Evolutionary conservation across 1,140 invertebrate species (phyloP).

Genomic region (Leucophenga varia): DNA sequence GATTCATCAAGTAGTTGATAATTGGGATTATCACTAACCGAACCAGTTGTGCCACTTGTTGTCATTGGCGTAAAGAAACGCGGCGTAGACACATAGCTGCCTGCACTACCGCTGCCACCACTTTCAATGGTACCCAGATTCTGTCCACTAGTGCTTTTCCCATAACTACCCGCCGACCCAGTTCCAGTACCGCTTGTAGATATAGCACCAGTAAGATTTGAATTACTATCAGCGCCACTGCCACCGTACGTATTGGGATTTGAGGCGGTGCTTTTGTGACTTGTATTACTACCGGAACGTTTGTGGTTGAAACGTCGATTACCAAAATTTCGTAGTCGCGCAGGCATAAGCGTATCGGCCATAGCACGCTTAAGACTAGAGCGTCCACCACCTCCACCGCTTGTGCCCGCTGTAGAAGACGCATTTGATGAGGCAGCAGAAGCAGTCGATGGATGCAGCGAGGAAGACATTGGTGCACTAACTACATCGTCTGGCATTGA

Average conservation of each 20-base stretch:
- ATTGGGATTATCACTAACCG: slow-evolving; percentile 8
- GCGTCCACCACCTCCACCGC: slow-evolving; percentile 14
- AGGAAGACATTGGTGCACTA: slow-evolving; percentile 10
- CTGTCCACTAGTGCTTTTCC: slow-evolving; percentile 19
- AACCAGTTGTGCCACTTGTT: slow-evolving; percentile 13
- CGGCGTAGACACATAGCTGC: slow-evolving; percentile 39
- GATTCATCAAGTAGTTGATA: slow-evolving; percentile 11
- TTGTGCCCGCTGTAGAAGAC: slow-evolving; percentile 24
- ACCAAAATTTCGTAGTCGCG: slow-evolving; percentile 13
- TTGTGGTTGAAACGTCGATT: slow-evolving; percentile 42
- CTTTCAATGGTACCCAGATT: slow-evolving; percentile 48
- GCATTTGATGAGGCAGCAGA: slow-evolving; percentile 48
- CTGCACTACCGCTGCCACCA: slow-evolving; percentile 46
- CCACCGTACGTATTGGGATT: slow-evolving; percentile 27
- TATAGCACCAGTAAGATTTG: slow-evolving; percentile 25
- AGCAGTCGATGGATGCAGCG: slow-evolving; percentile 43
- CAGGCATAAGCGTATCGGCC: slow-evolving; percentile 32
- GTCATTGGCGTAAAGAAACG: slow-evolving; percentile 37
- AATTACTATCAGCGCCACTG: slow-evolving; percentile 42
- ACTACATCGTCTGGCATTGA: slow-evolving; percentile 46
- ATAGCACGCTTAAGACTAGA: slow-evolving; percentile 32
- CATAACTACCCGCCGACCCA: slow-evolving; percentile 16
- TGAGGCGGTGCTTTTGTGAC: slow-evolving; percentile 44
- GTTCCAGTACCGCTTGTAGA: slow-evolving; percentile 26
- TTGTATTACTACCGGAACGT: slow-evolving; percentile 44